Evolutionary conservation across 2,797 vertebrate genomes (phyloP).

Genomic region (Holocentrus rufus): DNA sequence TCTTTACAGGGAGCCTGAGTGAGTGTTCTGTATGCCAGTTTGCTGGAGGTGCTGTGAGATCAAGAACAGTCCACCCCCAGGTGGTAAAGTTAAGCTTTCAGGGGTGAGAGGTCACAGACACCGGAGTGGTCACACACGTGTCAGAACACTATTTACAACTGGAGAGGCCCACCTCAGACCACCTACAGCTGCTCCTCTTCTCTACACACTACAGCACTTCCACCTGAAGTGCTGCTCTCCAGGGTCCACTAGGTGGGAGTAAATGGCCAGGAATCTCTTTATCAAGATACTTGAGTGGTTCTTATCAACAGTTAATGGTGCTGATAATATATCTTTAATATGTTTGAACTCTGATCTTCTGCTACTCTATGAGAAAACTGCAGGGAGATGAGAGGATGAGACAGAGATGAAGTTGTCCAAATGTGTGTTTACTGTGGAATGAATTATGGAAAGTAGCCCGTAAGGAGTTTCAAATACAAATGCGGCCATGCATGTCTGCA

Average conservation of each 20-base stretch:
- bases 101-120: conserved; percentile 69
- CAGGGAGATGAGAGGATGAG: background rate
- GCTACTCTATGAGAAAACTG: conserved; percentile 18
- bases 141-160: conserved; percentile 78
- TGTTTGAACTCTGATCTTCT: conserved; percentile 38
- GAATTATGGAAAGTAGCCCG: background rate
- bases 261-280: conserved; percentile 40
- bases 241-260: conserved; percentile 71
- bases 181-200: conserved; percentile 66
- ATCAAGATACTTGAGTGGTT: conserved; percentile 2
- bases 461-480: conserved; percentile 21
- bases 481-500: conserved; percentile 32
- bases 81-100: conserved; percentile 73
- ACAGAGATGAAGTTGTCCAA: background rate
- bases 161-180: conserved; percentile 74
- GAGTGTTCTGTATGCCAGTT: conserved; percentile 46
- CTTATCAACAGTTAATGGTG: conserved; percentile 7
- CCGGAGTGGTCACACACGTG: conserved; percentile 76
- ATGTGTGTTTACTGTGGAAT: background rate
- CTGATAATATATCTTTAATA: conserved; percentile 21
- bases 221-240: conserved; percentile 19
- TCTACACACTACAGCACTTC: conserved; percentile 23
- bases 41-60: conserved; percentile 71
- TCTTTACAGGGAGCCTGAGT: conserved; percentile 55
- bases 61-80: conserved; percentile 72